Percentiles rank a stretch among this genome's conserved stretches.
Conservation (phyloP, 2,888 invertebrate species). For the Lottia scabra region DNA sequence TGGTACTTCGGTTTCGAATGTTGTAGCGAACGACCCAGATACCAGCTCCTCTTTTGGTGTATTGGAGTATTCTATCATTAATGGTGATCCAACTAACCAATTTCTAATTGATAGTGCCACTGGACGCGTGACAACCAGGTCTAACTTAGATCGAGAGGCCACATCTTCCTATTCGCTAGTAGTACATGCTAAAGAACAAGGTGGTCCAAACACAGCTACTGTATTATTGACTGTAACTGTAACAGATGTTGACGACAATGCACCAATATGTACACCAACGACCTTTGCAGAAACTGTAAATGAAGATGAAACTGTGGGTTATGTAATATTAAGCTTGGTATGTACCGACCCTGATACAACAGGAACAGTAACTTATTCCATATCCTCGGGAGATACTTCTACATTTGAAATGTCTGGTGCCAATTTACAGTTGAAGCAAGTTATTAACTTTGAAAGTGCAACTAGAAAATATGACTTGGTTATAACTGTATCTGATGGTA, state of each 20-base stretch:
- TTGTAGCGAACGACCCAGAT: slow-evolving; percentile 47
- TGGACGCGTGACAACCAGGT: slow-evolving; percentile 17
- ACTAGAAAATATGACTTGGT: slow-evolving; percentile 31
- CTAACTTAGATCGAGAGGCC: slow-evolving; percentile 18
- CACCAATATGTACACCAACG: slow-evolving; percentile 38
- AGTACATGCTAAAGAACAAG: slow-evolving; percentile 31
- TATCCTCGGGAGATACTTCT: slow-evolving; percentile 31
- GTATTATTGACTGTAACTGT: slow-evolving; percentile 33
- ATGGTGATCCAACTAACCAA: slow-evolving; percentile 38
- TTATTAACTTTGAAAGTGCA: slow-evolving; percentile 35
- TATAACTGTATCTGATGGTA: slow-evolving; percentile 35
- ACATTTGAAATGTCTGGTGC: slow-evolving; percentile 30
- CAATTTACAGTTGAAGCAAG: slow-evolving; percentile 29
- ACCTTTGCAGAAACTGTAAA: slow-evolving; percentile 34
- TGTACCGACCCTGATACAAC: slow-evolving; percentile 30
- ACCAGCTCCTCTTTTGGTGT: slow-evolving; percentile 35
- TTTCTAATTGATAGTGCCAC: slow-evolving; percentile 36
- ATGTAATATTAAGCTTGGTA: slow-evolving; percentile 21
- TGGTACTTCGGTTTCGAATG: slow-evolving; percentile 29
- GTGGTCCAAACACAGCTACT: slow-evolving; percentile 34
- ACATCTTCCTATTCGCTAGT: slow-evolving; percentile 11
- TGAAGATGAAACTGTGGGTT: slow-evolving; percentile 32
- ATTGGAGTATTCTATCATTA: slow-evolving; percentile 40
- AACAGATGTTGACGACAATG: slow-evolving; percentile 36
- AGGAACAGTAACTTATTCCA: slow-evolving; percentile 30